phyloP scores from a whole-genome alignment of 2,888 invertebrate genomes.

The Drosophila sordidapex region DNA sequence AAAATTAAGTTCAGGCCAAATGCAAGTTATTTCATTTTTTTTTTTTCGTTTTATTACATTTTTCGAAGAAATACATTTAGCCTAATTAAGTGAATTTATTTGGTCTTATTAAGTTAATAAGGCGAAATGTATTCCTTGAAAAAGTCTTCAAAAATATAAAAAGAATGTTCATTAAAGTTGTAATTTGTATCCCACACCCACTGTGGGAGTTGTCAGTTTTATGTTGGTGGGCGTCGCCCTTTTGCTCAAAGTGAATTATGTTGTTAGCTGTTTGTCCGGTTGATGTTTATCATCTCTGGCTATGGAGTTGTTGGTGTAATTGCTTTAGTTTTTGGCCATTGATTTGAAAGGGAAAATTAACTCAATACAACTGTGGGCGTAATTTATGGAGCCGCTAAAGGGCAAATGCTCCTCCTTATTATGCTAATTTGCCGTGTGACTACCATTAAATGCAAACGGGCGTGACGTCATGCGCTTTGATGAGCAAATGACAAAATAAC shows the following conservation, averaged over 20 bases:
- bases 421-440: slow-evolving; percentile 58
- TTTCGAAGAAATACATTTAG: not conserved
- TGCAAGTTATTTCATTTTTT: too few relatives aligned
- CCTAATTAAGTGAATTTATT: not conserved
- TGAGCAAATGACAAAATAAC: slow-evolving; percentile 48
- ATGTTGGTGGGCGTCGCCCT: slow-evolving; percentile 19
- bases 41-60: not conserved
- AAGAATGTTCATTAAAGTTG: not conserved
- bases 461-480: slow-evolving; percentile 58
- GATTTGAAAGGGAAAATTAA: slow-evolving; percentile 55
- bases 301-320: slow-evolving; percentile 50
- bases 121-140: not conserved
- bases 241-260: slow-evolving; percentile 64
- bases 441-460: slow-evolving; percentile 26
- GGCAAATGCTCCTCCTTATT: slow-evolving; percentile 48
- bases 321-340: slow-evolving; percentile 65
- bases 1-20: not conserved
- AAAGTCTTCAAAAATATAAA: not conserved
- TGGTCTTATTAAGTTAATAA: not conserved
- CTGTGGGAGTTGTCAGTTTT: not conserved
- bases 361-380: slow-evolving; percentile 47
- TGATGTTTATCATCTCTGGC: slow-evolving; percentile 33
- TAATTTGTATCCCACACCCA: not conserved
- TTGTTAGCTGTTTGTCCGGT: slow-evolving; percentile 48
- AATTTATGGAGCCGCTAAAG: slow-evolving; percentile 61